phyloP scores from a whole-genome alignment of 2,113 vertebrate species.

The Polypterus bichir region DNA sequence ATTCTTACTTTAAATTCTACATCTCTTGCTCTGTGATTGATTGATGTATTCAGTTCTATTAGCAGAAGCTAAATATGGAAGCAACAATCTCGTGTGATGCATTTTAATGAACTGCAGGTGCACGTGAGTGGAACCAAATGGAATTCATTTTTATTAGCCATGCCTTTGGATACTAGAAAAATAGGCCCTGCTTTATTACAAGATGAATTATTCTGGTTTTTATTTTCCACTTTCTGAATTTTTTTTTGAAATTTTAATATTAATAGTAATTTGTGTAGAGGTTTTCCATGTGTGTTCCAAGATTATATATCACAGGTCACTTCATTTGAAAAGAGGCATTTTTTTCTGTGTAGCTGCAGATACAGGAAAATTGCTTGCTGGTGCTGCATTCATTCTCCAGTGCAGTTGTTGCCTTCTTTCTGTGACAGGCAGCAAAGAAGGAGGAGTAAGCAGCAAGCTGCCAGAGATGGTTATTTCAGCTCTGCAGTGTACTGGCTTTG shows the following conservation, averaged over 20 bases:
- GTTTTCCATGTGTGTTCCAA: no score
- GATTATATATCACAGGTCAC: no score
- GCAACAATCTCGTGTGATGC: constrained; percentile 12
- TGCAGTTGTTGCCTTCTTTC: constrained; percentile 24
- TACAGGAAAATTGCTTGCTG: constrained; percentile 25
- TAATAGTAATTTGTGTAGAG: no score
- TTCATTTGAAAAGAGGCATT: no score
- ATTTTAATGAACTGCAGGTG: constrained; percentile 18
- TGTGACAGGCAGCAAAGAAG: constrained; percentile 39
- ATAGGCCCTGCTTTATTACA: no score
- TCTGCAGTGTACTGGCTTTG: constrained; percentile 25
- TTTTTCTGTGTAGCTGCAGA: no score
- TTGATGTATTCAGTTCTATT: constrained; percentile 1
- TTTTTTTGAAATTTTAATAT: no score
- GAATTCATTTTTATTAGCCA: constrained; percentile 1
- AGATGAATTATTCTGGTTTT: no score
- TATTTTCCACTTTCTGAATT: no score
- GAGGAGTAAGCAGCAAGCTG: constrained; percentile 22
- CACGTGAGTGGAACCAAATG: constrained; percentile 4
- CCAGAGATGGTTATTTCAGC: constrained; percentile 23
- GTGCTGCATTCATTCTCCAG: constrained; percentile 21
- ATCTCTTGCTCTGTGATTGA: not conserved
- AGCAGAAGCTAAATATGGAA: constrained; percentile 6
- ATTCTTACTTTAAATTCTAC: constrained; percentile 1
- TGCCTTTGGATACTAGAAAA: no score